Conservation (phyloP, 2,113 vertebrate genomes). For the Vireo altiloquus region DNA sequence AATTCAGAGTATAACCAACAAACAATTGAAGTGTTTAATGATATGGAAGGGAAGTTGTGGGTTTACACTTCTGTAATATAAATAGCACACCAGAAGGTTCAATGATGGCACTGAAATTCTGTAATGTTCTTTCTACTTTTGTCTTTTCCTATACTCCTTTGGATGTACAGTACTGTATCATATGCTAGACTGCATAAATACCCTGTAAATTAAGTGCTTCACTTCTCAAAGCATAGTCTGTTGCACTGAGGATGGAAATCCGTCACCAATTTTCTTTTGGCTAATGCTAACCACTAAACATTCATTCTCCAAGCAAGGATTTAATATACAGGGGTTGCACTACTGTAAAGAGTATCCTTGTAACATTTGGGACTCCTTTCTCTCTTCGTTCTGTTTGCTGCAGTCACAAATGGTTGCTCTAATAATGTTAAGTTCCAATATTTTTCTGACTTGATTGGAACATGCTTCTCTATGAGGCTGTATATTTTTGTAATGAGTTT, state of each 20-base stretch:
- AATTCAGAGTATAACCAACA: constrained; percentile 17
- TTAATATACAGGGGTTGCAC: constrained; percentile 71
- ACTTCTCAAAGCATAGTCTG: constrained; percentile 76
- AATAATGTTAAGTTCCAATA: constrained; percentile 82
- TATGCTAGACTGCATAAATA: constrained; percentile 76
- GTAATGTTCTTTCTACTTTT: constrained; percentile 78
- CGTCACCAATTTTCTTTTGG: constrained; percentile 74
- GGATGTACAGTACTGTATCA: constrained; percentile 77
- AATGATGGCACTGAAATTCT: constrained; percentile 71
- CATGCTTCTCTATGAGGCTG: constrained; percentile 91
- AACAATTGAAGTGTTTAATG: constrained; percentile 38
- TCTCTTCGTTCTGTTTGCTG: constrained; percentile 71
- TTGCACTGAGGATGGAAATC: constrained; percentile 82
- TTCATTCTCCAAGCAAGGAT: constrained; percentile 67
- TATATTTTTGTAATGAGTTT: constrained; percentile 96
- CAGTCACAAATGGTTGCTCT: constrained; percentile 74
- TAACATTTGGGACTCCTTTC: constrained; percentile 71
- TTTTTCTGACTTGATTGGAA: constrained; percentile 83
- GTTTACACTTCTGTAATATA: constrained; percentile 64
- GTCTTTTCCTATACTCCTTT: constrained; percentile 77
- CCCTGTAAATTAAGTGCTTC: constrained; percentile 76
- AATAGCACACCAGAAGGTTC: constrained; percentile 62
- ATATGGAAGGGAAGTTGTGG: constrained; percentile 27
- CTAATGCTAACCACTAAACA: constrained; percentile 68
- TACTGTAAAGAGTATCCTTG: constrained; percentile 72